Evolutionary conservation across 2,888 invertebrate genomes (phyloP), one percentile per base, ranked within the genome.

Genomic region (Epinotia bilunana): DNA sequence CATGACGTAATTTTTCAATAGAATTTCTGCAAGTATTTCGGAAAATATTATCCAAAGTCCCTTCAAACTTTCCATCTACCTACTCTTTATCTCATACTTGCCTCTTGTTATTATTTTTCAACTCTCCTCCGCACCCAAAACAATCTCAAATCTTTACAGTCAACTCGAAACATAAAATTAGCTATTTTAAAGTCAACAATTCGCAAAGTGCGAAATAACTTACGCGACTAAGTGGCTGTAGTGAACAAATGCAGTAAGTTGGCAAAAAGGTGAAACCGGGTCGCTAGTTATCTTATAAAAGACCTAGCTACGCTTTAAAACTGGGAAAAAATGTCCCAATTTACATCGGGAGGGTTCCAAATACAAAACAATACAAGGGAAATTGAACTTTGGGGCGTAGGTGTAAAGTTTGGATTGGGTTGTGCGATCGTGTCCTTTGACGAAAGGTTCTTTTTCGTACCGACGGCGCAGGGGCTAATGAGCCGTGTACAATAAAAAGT

Each of bases 401-500:
- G 46, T 72, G 23, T 82, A 82, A 70, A 76, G 83, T 77, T 60
- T 61, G 73, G 67, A 80, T 79, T 83, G 64, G 72, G 61, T 69
- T 73, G 77, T 55, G 13, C 2, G 49, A 18, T 16, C 6, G 72
- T 80, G 83, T 83, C 83, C 85, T 86, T 87, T 87, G 83, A 82
- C 83, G 84, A 85, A 86, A 86, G 82, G 80, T 83, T 73, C 72
- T 83, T 81, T 84, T 86, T 82, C 80, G 81, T 75, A 81, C 72
- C 78, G 75, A 70, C 79, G 77, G 78, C 82, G 82, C 78, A 81
- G 81, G 77, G 81, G 82, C 86, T 89, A 89, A 89, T 89, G 88
- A 89, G 88, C 80, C 88, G 82, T 87, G 83, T 83, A 84, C 83
- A 87, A 87, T 86, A 86, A 88, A 85, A 84, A 84, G 81, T 82